A percentile compares a stretch with the other conserved stretches of the same genome.
Evolutionary conservation across 2,888 invertebrate genomes (phyloP).

Genomic region (Drosophila subquinaria): DNA sequence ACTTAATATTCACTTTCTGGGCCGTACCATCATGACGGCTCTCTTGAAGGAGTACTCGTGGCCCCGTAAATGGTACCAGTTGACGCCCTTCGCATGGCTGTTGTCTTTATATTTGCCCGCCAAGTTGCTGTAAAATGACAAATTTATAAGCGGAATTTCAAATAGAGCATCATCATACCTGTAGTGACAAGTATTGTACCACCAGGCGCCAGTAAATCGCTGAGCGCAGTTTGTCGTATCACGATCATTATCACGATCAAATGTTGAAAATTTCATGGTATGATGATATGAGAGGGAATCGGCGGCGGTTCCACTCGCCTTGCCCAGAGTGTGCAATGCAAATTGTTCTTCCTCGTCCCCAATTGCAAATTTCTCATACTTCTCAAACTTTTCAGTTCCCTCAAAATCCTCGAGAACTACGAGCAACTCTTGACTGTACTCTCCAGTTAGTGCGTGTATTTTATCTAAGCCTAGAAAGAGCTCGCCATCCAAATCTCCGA

Average conservation of each 20-base stretch:
- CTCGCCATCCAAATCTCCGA: conserved; percentile 7
- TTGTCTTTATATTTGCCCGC: conserved; percentile 49
- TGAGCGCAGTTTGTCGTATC: background rate
- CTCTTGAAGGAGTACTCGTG: conserved; percentile 40
- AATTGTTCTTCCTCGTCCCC: background rate
- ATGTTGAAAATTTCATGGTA: conserved; percentile 1
- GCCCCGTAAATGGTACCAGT: conserved; percentile 37
- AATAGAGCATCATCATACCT: background rate
- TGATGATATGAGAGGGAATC: background rate
- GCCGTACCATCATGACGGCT: conserved; percentile 46
- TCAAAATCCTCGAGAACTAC: conserved; percentile 5
- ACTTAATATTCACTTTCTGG: conserved; percentile 8
- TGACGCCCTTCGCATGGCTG: conserved; percentile 33
- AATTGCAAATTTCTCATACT: conserved; percentile 6
- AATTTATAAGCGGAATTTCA: no score
- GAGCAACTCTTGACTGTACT: conserved; percentile 4
- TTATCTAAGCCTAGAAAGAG: conserved; percentile 2
- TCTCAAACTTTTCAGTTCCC: conserved; percentile 3
- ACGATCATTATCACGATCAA: conserved; percentile 1
- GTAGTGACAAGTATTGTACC: background rate
- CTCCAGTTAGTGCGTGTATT: background rate
- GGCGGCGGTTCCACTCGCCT: background rate
- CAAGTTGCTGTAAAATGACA: conserved; percentile 23
- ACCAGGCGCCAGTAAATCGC: background rate
- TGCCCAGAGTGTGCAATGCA: background rate